Base-by-base conservation (phyloP, 2,113 vertebrate genomes). In the Azemiops feae region DNA sequence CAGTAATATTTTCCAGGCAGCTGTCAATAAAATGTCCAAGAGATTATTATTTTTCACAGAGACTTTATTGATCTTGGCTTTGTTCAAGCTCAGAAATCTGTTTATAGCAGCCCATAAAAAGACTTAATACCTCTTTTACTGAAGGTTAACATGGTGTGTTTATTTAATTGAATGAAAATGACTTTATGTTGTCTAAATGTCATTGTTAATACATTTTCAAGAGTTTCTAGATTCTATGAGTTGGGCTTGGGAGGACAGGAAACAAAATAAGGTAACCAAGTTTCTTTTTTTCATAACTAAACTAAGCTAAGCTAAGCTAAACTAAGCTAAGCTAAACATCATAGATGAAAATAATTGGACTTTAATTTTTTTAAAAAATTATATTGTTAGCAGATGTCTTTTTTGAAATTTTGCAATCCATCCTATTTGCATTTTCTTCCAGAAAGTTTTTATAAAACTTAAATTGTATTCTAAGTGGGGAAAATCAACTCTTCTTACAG, bases 151-250 rank as follows among this genome's bases (percentile, higher is more conserved):
- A 85, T 60, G 30, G 94, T 96, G 89, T 97, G 97, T 97, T 97
- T 98, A 96, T 97, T 98, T 98, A 98, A 98, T 97, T 98, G 97
- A 98, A 98, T 97, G 96, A 96, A 97, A 97, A 97, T 97, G 95
- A 96, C 92, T 97, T 96, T 96, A 92, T 97, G 95, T 97, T 97
- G 96, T 96, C 96, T 95, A 97, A 97, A 97, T 97, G 97, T 97
- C 98, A 97, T 94, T 96, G 96, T 96, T 97, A 97, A 97, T 97
- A 97, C 96, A 96, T 97, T 96, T 97, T 97, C 1, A 1, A 94
- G 91, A 94, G 92, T 95, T 94, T 97, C 94, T 94, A 92, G 85
- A 74, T 94, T 94, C 93, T 96, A 69, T 87, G 94, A 30, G 39
- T 92, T 95, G 58, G 74, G 55, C 93, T 43, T 20, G 43, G 7